Evolutionary conservation across 1,140 invertebrate species (phyloP).

Genomic region (Pygmarrhopalites habei): DNA sequence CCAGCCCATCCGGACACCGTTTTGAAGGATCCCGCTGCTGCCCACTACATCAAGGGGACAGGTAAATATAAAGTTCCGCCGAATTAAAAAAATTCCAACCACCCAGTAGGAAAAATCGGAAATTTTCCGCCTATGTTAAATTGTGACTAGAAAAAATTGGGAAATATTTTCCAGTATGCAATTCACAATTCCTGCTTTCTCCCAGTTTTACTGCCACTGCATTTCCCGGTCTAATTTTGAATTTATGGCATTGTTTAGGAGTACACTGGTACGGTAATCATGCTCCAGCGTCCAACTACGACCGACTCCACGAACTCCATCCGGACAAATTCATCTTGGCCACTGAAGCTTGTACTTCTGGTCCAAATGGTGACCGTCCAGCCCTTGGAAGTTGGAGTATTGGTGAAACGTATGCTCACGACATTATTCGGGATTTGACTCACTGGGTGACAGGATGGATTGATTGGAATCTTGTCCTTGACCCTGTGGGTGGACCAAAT

Average conservation of each 20-base stretch:
- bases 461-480: slow-evolving; percentile 74
- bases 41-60: slow-evolving; percentile 65
- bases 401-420: slow-evolving; percentile 57
- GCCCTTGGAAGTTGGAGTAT: slow-evolving; percentile 65
- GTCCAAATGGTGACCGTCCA: slow-evolving; percentile 40
- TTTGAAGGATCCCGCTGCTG: slow-evolving; percentile 47
- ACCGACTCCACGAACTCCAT: slow-evolving; percentile 52
- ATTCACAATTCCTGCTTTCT: no score
- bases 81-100: no score
- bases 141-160: no score
- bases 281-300: slow-evolving; percentile 40
- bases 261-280: slow-evolving; percentile 76
- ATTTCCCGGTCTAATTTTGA: no score
- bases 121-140: no score
- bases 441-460: slow-evolving; percentile 66
- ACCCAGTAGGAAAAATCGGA: no score
- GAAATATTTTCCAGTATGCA: no score
- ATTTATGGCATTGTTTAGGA: no score
- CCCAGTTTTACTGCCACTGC: no score
- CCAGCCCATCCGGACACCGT: slow-evolving; percentile 56
- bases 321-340: slow-evolving; percentile 65
- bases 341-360: slow-evolving; percentile 66
- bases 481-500: slow-evolving; percentile 30
- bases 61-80: slow-evolving; percentile 41
- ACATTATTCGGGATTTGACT: slow-evolving; percentile 66